Evolutionary conservation across 2,113 vertebrate species (phyloP), one percentile per base, ranked within the genome.

Genomic region (Podarcis raffonei): DNA sequence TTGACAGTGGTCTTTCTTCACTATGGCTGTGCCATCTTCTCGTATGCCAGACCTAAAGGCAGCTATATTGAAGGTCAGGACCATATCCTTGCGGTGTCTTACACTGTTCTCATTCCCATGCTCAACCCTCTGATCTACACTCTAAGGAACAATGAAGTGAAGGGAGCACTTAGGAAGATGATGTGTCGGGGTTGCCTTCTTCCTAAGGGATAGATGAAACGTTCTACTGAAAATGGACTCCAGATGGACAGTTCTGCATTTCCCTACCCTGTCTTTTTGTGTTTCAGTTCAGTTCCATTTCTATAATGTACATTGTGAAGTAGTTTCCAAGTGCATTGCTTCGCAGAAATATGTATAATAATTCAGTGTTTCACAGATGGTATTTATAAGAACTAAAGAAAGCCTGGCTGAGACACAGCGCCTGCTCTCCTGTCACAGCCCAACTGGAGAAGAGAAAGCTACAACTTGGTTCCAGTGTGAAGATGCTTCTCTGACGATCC

Each of bases 71-170:
- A n/a, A 71, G 82, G 68, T 20, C 69, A 84, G 66, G 66, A 84
- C 82, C 37, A 71, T 18, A 42, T 84, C 25, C 25, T 84, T 71
- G 66, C 82, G 11, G 82, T 84, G 66, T 84, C 82, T 71, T 84
- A 84, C 66, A 84, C 82, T 84, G 15, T 84, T 71, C 25, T 84
- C 11, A 84, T 71, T 32, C 82, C 82, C 66, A 84, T 87, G 22
- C 84, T 91, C 12, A 91, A 91, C 65, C 90, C 90, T 35, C 37
- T 91, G 5, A 91, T 91, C 83, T 92, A 92, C 57, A 92, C 79
- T 27, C 77, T 92, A 32, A 83, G 90, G 25, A 92, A 89, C 57
- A 89, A 89, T 78, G 90, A 92, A 62, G 90, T 92, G 4, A 89
- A 89, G 62, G 78, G 42, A 75, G 84, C 90, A 48, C 6, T 92